Percentiles rank a stretch among this genome's conserved stretches.
phyloP scores from a whole-genome alignment of 1,140 invertebrate genomes.

The Mizuhopecten yessoensis region DNA sequence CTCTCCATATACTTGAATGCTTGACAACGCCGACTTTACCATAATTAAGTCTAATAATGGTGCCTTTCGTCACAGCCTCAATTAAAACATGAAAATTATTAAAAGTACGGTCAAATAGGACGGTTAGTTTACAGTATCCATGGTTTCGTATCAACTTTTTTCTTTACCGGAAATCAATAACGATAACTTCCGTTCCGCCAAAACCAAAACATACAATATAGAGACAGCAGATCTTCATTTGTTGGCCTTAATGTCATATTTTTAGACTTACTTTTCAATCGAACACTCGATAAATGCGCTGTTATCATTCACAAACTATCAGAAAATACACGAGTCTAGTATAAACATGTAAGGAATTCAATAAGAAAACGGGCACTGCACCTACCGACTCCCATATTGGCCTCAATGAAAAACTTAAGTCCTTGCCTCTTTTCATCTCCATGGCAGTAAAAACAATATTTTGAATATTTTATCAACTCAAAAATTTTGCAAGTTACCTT shows the following conservation, averaged over 20 bases:
- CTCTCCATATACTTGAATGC: no score
- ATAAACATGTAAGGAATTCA: not conserved
- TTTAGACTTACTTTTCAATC: not conserved
- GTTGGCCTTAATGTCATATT: not conserved
- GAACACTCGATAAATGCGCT: not conserved
- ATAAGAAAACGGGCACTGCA: conserved; percentile 20
- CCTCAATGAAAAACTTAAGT: conserved; percentile 2
- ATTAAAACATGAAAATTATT: no score
- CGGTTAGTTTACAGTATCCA: conserved; percentile 34
- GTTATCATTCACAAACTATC: not conserved
- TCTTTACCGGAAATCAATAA: not conserved
- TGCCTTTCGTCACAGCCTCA: no score
- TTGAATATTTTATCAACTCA: not conserved
- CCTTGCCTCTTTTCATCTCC: not conserved
- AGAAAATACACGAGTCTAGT: not conserved
- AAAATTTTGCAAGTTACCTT: not conserved
- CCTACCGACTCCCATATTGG: not conserved
- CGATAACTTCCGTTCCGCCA: conserved; percentile 18
- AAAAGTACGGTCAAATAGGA: no score
- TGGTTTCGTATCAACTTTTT: conserved; percentile 38
- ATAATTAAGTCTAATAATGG: no score
- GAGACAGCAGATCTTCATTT: not conserved
- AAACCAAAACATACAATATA: conserved; percentile 8
- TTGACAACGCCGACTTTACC: no score
- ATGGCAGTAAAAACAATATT: not conserved